A percentile compares a stretch with the other conserved stretches of the same genome.
Evolutionary conservation across 2,888 invertebrate species (phyloP).

Genomic region (Helicoverpa assulta): DNA sequence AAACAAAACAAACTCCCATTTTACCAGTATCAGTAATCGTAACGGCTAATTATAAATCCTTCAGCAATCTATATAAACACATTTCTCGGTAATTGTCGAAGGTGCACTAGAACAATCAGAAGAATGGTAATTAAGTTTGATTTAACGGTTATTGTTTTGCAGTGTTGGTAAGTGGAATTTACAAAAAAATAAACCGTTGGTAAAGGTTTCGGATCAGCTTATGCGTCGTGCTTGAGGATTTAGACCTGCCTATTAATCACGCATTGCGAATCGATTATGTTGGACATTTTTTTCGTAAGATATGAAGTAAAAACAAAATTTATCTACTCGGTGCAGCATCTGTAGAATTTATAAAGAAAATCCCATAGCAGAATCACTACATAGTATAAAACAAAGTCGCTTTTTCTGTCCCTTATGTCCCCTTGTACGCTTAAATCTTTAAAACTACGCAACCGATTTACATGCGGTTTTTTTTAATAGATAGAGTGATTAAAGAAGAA

Average conservation of each 20-base stretch:
- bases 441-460: no score
- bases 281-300: not conserved
- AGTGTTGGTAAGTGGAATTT: conserved; percentile 9
- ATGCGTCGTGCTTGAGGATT: conserved; percentile 15
- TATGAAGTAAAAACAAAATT: not conserved
- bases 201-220: conserved; percentile 10
- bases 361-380: no score
- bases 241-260: not conserved
- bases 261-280: not conserved
- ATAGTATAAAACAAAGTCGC: no score
- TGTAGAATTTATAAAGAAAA: no score
- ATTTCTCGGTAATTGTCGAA: conserved; percentile 52
- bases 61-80: conserved; percentile 29
- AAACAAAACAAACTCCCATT: conserved; percentile 32
- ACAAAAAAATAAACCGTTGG: conserved; percentile 13
- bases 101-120: conserved; percentile 42
- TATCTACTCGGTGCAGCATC: no score
- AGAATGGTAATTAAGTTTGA: conserved; percentile 49
- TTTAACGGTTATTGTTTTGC: conserved; percentile 35
- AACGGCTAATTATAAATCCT: conserved; percentile 51
- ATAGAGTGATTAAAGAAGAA: no score
- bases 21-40: conserved; percentile 24
- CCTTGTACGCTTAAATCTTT: no score
- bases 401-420: no score
- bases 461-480: no score